Base-by-base conservation (phyloP, 2,888 invertebrate species). In the Pyrrhia umbra region DNA sequence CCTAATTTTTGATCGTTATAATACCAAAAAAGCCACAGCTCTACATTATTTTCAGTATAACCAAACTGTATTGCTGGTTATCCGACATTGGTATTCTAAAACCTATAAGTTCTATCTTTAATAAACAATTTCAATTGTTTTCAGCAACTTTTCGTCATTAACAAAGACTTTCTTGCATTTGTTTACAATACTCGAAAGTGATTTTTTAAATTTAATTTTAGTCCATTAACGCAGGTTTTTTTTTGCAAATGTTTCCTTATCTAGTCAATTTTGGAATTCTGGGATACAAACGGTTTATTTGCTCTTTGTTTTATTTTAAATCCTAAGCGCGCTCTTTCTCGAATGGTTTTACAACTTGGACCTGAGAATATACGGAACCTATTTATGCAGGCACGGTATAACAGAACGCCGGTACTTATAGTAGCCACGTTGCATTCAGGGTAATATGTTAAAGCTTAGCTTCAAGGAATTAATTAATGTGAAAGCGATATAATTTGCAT, bases 401-500 rank as follows among this genome's bases (percentile, higher is more conserved):
- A 51, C 15, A 20, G 20, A 68, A 59, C n/a, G 46, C 46, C n/a
- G n/a, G 30, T 20, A 58, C 16, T 51, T 15, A 55, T 6, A 15
- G n/a, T 8, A 16, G 34, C 39, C 25, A 4, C 23, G 34, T 23
- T 51, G 46, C 39, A 47, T 18, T 20, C n/a, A 37, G 16, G 2
- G 37, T 13, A 15, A 42, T 71, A 46, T 8, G 18, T 68, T 51
- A 21, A 27, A 18, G 23, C 23, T 39, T 27, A 47, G 54, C 23
- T 40, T 27, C 8, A n/a, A 55, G 25, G 20, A 37, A 34, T 23
- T 55, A 45, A 55, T 61, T 27, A 64, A 56, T 34, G 25, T 47
- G 15, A 2, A 37, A 8, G n/a, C 56, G 3, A 21, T 56, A n/a
- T 23, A 15, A 63, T 68, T 69, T 37, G 43, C 37, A 68, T 56